Evolutionary conservation across 2,888 invertebrate species (phyloP).

Genomic region (Lagria hirta): DNA sequence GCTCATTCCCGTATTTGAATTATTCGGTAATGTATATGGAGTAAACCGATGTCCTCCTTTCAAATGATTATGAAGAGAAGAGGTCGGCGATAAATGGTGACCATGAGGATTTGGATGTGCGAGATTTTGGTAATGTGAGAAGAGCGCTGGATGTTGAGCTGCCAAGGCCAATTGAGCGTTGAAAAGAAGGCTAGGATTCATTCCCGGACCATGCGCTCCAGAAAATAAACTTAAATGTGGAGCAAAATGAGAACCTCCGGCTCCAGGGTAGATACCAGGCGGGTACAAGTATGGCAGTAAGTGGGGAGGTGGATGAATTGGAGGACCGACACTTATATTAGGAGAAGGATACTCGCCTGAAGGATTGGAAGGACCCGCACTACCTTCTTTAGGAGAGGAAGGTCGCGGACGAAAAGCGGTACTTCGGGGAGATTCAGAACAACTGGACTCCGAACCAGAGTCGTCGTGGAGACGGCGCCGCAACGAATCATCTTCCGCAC

Average conservation of each 20-base stretch:
- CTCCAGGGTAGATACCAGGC: constrained; percentile 79
- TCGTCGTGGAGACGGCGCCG: constrained; percentile 64
- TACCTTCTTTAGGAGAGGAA: constrained; percentile 54
- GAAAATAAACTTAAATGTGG: constrained; percentile 66
- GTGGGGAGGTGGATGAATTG: constrained; percentile 86
- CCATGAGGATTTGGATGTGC: constrained; percentile 63
- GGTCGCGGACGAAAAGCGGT: constrained; percentile 52
- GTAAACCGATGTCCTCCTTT: constrained; percentile 81
- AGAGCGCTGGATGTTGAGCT: constrained; percentile 80
- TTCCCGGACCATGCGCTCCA: constrained; percentile 66
- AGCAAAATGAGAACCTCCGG: constrained; percentile 63
- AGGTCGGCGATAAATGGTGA: constrained; percentile 56
- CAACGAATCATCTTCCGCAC: constrained; percentile 60
- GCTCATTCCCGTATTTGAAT: constrained; percentile 54
- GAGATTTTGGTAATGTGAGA: constrained; percentile 68
- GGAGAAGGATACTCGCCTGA: constrained; percentile 75
- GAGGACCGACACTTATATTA: constrained; percentile 92
- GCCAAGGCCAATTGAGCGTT: constrained; percentile 87
- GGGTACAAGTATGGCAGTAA: constrained; percentile 91
- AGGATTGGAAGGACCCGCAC: constrained; percentile 58
- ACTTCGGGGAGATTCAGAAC: constrained; percentile 63
- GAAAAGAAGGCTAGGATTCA: constrained; percentile 82
- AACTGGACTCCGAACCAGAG: constrained; percentile 71
- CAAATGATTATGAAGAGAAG: constrained; percentile 68
- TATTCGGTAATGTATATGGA: constrained; percentile 85